Base-by-base conservation (phyloP, 1,140 invertebrate genomes). In the Trichogramma pretiosum region DNA sequence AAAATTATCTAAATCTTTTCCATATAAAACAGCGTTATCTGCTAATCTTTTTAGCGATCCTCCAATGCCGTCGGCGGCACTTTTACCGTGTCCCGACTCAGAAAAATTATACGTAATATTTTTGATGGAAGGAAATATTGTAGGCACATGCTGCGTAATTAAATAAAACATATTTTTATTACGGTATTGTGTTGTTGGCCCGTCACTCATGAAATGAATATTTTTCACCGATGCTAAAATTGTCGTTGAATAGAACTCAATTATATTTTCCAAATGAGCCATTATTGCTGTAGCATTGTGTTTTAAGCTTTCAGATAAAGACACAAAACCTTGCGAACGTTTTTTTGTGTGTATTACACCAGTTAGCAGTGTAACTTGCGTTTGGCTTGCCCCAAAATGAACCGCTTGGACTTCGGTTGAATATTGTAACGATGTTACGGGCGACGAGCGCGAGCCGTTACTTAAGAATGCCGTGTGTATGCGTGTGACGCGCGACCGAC, bases 61-160 rank as follows among this genome's bases (percentile, higher is more conserved):
- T 26, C 51, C 46, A 9, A 53, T 14, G 5, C 51, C 51, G 24
- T 53, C 42, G 19, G 51, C 22, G 13, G 46, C 51, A 19, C 34
- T 38, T 42, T 48, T 53, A 13, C 51, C 51, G 18, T 53, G 46
- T 23, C 46, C 51, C 41, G 34, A 39, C 46, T 53, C 46, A 26
- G 18, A 26, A 24, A 53, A 53, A 28, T n/a, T n/a, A n/a, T n/a
- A n/a, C n/a, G n/a, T n/a, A n/a, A n/a, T n/a, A 39, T n/a, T 36
- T 36, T 36, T 5, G 17, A 40, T 30, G 40, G 7, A 21, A 48
- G 10, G 24, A 30, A 34, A 35, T 7, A 32, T 43, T 21, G 10
- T 37, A 22, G 43, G 34, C 3, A 43, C 9, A 42, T 34, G 37
- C 14, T 23, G 19, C 11, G 47, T 26, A 10, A 48, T 30, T 26